phyloP scores from a whole-genome alignment of 2,113 vertebrate genomes.

The Albula goreensis region DNA sequence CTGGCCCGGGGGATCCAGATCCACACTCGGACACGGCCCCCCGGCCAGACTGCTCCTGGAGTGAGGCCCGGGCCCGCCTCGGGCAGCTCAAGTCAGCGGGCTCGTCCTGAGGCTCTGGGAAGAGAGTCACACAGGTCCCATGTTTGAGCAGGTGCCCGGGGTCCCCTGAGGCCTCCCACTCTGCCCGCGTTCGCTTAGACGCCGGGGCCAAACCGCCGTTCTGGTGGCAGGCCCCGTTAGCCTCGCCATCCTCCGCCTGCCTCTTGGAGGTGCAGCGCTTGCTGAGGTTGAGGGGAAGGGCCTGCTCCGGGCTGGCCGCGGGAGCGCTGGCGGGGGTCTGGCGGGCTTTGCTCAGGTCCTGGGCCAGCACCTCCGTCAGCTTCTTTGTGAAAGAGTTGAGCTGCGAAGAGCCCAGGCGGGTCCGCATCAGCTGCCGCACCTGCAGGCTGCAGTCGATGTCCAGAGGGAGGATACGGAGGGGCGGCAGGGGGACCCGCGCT shows the following conservation, averaged over 20 bases:
- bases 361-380: slow-evolving; percentile 70
- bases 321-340: slow-evolving; percentile 37
- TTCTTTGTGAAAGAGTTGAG: slow-evolving; percentile 71
- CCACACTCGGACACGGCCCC: neutral
- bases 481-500: slow-evolving; percentile 55
- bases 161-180: neutral
- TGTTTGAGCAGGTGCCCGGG: slow-evolving; percentile 20
- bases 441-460: slow-evolving; percentile 76
- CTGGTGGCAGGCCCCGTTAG: slow-evolving; percentile 8
- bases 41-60: slow-evolving; percentile 53
- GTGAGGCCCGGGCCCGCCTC: slow-evolving; percentile 66
- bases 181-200: slow-evolving; percentile 29
- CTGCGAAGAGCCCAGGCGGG: slow-evolving; percentile 62
- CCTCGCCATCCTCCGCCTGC: slow-evolving; percentile 33
- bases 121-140: slow-evolving; percentile 26
- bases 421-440: slow-evolving; percentile 72
- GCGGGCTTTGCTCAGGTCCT: slow-evolving; percentile 63
- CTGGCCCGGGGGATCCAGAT: neutral
- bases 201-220: neutral
- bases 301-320: slow-evolving; percentile 62
- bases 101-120: slow-evolving; percentile 61
- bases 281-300: slow-evolving; percentile 73
- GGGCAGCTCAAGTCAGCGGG: slow-evolving; percentile 74
- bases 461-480: slow-evolving; percentile 70
- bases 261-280: slow-evolving; percentile 59